A percentile compares a stretch with the other conserved stretches of the same genome.
Evolutionary conservation across 2,888 invertebrate species (phyloP).

Genomic region (Agapetus fuscipes): DNA sequence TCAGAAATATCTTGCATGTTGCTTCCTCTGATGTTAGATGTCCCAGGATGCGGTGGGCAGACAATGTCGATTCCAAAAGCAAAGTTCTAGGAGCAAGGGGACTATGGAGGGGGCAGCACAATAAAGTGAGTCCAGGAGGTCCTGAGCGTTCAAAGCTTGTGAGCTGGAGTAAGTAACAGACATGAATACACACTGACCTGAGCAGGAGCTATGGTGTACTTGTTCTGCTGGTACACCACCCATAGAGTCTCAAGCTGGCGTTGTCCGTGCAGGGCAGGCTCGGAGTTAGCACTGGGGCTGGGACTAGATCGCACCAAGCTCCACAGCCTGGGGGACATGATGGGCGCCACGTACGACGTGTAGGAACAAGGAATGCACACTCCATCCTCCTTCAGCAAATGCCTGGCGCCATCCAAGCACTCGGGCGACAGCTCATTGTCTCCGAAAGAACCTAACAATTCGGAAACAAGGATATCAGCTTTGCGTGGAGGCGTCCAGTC

Average conservation of each 20-base stretch:
- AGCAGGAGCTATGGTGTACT: conserved; percentile 64
- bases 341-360: conserved; percentile 83
- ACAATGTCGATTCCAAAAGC: no score
- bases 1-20: no score
- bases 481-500: conserved; percentile 69
- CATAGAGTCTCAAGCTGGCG: conserved; percentile 78
- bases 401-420: conserved; percentile 89
- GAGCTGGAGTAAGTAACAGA: no score
- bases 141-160: no score
- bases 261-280: conserved; percentile 25
- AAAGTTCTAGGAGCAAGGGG: no score
- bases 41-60: no score
- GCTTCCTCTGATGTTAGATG: no score
- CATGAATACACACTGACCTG: conserved; percentile 42
- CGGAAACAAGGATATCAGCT: conserved; percentile 93
- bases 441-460: conserved; percentile 91
- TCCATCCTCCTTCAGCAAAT: conserved; percentile 74
- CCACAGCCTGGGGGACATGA: conserved; percentile 84
- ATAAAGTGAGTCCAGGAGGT: no score
- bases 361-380: conserved; percentile 87
- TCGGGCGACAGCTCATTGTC: conserved; percentile 99
- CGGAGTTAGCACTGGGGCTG: conserved; percentile 25
- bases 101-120: no score
- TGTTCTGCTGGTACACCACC: conserved; percentile 86
- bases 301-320: conserved; percentile 53